Conservation (phyloP, 2,888 invertebrate genomes). For the Nymphalis urticae region DNA sequence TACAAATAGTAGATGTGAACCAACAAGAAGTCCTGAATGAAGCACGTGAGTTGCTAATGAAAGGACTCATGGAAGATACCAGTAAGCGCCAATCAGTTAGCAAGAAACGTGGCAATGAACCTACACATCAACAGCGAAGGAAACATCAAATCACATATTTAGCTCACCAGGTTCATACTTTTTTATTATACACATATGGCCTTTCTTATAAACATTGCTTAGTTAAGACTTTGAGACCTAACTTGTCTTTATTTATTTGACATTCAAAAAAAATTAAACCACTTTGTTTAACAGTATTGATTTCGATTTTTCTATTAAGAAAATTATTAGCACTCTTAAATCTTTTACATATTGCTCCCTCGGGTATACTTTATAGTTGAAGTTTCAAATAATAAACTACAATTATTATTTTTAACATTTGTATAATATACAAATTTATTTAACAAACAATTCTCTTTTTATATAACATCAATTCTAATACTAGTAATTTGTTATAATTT, state of each 20-base stretch:
- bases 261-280: no score
- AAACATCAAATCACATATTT: conserved; percentile 99
- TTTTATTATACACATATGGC: neutral
- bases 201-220: no score
- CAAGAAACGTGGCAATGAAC: conserved; percentile 81
- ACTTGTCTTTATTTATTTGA: no score
- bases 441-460: no score
- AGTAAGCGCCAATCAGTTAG: conserved; percentile 73
- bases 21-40: conserved; percentile 90
- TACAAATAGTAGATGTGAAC: conserved; percentile 91
- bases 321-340: neutral
- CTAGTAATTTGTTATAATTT: no score
- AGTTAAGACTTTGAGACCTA: no score
- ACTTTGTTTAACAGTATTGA: neutral
- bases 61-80: conserved; percentile 88
- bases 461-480: no score
- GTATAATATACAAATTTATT: no score
- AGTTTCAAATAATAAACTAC: no score
- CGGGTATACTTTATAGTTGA: no score
- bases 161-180: conserved; percentile 85
- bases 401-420: no score
- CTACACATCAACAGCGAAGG: conserved; percentile 86
- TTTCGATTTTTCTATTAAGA: neutral
- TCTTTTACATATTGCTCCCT: neutral
- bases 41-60: conserved; percentile 90